Evolutionary conservation across 35 echinoderm and acorn worm genomes (phyloP).

Genomic region (Hemicentrotus pulcherrimus): DNA sequence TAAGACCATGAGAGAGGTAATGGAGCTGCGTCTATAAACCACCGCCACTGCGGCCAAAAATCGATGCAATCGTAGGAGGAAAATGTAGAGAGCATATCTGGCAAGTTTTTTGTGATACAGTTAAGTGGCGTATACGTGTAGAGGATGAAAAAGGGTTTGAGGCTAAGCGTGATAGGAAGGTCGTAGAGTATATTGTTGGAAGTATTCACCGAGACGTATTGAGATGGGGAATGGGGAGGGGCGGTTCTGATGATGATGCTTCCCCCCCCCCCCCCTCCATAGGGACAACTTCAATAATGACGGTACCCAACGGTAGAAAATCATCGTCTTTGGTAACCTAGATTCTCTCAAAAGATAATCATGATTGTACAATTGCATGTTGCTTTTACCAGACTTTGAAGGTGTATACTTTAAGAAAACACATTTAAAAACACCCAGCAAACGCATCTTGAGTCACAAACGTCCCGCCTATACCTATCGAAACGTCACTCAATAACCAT

Average conservation of each 20-base stretch:
- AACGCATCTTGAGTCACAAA: no score
- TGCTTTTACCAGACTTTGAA: neutral
- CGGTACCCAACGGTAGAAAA: neutral
- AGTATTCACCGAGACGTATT: neutral
- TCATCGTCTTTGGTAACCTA: neutral
- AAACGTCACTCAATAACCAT: no score
- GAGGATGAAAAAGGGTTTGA: neutral
- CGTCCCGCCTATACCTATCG: no score
- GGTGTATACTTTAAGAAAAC: no score
- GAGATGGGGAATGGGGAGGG: neutral
- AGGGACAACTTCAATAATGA: no score
- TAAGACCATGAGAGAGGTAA: neutral
- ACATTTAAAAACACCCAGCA: no score
- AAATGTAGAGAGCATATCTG: neutral
- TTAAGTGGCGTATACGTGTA: neutral
- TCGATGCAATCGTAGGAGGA: neutral
- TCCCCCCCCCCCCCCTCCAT: neutral
- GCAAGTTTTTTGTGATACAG: neutral
- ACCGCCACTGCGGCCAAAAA: neutral
- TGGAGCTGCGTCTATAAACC: slow-evolving; percentile 9
- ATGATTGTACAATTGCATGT: neutral
- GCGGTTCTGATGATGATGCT: neutral
- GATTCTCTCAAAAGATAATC: neutral
- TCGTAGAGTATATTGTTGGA: neutral
- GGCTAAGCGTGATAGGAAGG: neutral